These are phyloP conservation scores for Brassicogethes aeneus DNA, from an alignment of 2,888 invertebrate species.

Conservation along the genomic window DNA sequence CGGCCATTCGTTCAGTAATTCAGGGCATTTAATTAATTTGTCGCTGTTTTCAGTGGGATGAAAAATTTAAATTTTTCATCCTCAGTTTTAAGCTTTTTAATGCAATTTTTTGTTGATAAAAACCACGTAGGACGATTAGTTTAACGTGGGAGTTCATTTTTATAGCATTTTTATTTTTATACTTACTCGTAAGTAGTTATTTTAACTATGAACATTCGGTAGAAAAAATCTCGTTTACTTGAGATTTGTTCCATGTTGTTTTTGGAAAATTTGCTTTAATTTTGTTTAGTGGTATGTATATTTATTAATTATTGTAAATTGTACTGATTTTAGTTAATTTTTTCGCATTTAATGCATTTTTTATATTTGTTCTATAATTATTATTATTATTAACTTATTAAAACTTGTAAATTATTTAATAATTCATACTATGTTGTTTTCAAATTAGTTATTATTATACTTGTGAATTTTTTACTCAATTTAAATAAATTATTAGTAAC, in stretches of 20 bases:
- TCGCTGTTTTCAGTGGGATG: too few relatives aligned
- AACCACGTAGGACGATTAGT: too few relatives aligned
- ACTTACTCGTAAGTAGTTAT: constrained; percentile 10
- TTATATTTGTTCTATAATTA: constrained; percentile 26
- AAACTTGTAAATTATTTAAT: constrained; percentile 29
- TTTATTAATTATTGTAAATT: constrained; percentile 21
- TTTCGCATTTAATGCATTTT: constrained; percentile 29
- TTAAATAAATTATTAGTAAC: constrained; percentile 2
- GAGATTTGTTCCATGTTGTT: too few relatives aligned
- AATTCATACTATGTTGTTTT: constrained; percentile 26
- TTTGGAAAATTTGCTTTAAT: constrained; percentile 9
- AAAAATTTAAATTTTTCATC: too few relatives aligned
- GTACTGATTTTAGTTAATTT: constrained; percentile 26
- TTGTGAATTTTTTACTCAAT: constrained; percentile 1
- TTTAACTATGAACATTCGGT: constrained; percentile 7
- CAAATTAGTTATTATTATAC: constrained; percentile 7
- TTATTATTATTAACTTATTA: constrained; percentile 35
- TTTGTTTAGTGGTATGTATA: not conserved
- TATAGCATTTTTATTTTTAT: constrained; percentile 14
- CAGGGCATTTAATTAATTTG: constrained; percentile 20
- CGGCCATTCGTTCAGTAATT: constrained; percentile 12
- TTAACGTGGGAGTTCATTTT: too few relatives aligned
- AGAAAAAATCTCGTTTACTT: not conserved
- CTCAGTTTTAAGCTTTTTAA: constrained; percentile 9
- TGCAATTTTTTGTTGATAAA: constrained; percentile 8